These are phyloP conservation scores for Scrobipalpa atriplicella DNA, from an alignment of 2,888 invertebrate species.

Conservation along the genomic window DNA sequence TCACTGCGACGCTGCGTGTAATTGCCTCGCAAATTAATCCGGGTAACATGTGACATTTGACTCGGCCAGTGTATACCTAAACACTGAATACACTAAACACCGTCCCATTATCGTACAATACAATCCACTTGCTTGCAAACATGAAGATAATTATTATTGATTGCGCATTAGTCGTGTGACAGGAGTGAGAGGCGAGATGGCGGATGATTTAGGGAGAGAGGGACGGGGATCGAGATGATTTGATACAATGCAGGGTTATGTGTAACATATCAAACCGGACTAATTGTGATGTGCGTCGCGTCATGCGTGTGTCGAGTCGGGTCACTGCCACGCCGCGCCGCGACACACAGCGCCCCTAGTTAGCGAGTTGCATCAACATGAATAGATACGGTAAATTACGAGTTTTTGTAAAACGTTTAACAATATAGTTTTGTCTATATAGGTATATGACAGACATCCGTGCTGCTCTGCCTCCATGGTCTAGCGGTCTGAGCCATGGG, in stretches of 20 bases:
- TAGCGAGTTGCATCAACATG: no score
- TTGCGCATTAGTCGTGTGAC: conserved; percentile 68
- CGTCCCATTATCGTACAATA: conserved; percentile 56
- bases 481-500: no score
- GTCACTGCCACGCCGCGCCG: neutral
- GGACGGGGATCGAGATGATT: conserved; percentile 33
- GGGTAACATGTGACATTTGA: conserved; percentile 68
- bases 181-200: conserved; percentile 42
- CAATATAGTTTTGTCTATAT: no score
- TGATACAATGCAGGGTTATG: conserved; percentile 52
- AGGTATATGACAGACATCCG: no score
- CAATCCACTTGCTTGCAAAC: conserved; percentile 74
- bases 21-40: conserved; percentile 73
- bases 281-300: conserved; percentile 51
- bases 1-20: conserved; percentile 43
- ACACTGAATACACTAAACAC: conserved; percentile 31
- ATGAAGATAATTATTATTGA: conserved; percentile 80
- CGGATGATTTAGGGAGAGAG: conserved; percentile 39
- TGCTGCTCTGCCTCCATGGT: no score
- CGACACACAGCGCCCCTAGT: no score
- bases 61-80: conserved; percentile 39
- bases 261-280: conserved; percentile 64
- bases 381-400: no score
- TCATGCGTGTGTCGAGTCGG: conserved; percentile 10
- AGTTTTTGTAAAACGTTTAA: no score